Base-by-base conservation (phyloP, 2,797 vertebrate genomes). In the Microcaecilia unicolor region DNA sequence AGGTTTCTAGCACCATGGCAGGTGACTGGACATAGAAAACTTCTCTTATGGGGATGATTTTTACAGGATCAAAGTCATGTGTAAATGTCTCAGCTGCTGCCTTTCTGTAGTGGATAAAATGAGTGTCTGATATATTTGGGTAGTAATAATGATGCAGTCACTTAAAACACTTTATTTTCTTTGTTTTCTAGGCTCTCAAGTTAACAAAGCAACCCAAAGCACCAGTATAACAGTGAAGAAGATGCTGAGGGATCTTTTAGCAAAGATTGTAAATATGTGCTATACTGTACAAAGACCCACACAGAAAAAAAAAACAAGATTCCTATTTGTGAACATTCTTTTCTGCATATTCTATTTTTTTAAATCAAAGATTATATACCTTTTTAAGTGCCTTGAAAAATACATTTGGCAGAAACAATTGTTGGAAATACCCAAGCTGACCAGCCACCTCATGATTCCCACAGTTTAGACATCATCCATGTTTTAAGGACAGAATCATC, bases 351-450 rank as follows among this genome's bases (percentile, higher is more conserved):
- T 79, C 83, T 85, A 84, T 85, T 85, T 84, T 82, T 84, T 4
- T 83, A 67, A 64, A 48, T 56, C 70, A 69, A 65, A 45, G 28
- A 52, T 17, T 21, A 17, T 58, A 62, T 55, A 72, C 58, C 62
- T 54, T 48, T 68, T 53, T 63, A 84, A 83, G 83, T 86, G 83
- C 83, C 83, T 86, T 86, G 83, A 62, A 60, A n/a, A 71, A 68
- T 64, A 41, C 53, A 44, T 67, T 64, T 70, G 55, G 67, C 12
- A 58, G 67, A 67, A 70, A 24, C 41, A n/a, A 2, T 72, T 68
- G 58, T 58, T 73, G 59, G 60, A 63, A 62, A 71, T 31, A 67
- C n/a, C n/a, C n/a, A n/a, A n/a, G n/a, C n/a, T n/a, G n/a, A n/a
- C n/a, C n/a, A n/a, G n/a, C n/a, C n/a, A n/a, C n/a, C n/a, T n/a